Conservation (phyloP, 2,113 vertebrate species). For the Rhombomys opimus region DNA sequence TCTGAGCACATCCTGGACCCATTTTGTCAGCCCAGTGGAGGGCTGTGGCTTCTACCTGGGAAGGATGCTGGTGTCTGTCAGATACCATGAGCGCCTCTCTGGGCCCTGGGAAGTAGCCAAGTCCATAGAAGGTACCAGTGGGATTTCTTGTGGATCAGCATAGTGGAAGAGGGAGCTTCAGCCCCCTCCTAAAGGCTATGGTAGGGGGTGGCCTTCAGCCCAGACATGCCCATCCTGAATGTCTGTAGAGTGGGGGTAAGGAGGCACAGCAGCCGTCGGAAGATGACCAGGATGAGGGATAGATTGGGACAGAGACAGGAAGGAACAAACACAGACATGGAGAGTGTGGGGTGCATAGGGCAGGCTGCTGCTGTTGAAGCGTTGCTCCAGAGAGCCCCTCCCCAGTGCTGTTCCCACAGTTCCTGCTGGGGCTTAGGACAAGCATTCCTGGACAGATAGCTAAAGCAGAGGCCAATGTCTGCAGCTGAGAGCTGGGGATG, state of each 20-base stretch:
- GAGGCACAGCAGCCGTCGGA: neutral
- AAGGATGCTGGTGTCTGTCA: neutral
- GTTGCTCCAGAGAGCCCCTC: neutral
- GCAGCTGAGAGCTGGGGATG: fast-evolving
- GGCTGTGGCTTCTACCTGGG: neutral
- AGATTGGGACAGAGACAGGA: fast-evolving
- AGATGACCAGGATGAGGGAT: fast-evolving
- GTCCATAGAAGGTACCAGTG: too few species aligned
- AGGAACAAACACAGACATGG: neutral
- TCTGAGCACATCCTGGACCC: neutral
- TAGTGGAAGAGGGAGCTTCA: fast-evolving
- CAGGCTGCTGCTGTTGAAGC: too few species aligned
- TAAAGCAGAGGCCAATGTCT: fast-evolving
- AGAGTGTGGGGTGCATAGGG: fast-evolving
- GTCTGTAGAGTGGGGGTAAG: neutral
- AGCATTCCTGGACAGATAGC: neutral
- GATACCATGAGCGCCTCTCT: neutral
- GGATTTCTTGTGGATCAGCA: fast-evolving
- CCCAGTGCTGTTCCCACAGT: fast-evolving
- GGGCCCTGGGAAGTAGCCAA: neutral
- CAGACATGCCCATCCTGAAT: fast-evolving
- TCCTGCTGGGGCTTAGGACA: neutral
- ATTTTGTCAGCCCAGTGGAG: neutral
- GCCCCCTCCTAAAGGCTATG: neutral
- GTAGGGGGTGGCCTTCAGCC: neutral